Conservation (phyloP, 2,888 invertebrate species). For the Chirona hameri region DNA sequence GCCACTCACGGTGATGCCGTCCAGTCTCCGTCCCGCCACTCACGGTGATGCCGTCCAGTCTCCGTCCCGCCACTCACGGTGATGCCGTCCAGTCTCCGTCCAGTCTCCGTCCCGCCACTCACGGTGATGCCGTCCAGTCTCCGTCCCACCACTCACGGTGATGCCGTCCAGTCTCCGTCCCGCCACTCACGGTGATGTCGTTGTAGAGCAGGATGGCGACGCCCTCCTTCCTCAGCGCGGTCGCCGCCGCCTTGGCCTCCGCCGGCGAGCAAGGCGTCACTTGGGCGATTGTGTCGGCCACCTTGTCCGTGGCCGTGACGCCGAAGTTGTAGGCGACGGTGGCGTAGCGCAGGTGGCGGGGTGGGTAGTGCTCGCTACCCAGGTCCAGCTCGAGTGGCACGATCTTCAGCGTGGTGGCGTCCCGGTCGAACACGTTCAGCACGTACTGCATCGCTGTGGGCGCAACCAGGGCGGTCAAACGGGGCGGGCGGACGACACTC, state of each 20-base stretch:
- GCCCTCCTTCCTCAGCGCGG: neutral
- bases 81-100: too few species aligned
- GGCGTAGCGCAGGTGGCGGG: neutral
- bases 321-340: neutral
- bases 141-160: too few species aligned
- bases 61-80: too few species aligned
- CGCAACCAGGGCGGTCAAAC: neutral
- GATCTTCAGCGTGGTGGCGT: neutral
- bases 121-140: too few species aligned
- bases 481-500: neutral
- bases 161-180: too few species aligned
- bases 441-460: neutral
- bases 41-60: too few species aligned
- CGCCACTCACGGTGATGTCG: neutral
- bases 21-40: too few species aligned
- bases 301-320: neutral
- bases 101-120: too few species aligned
- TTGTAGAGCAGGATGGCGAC: neutral
- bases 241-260: neutral
- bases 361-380: neutral
- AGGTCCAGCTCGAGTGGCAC: conserved; percentile 24
- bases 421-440: neutral
- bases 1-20: too few species aligned
- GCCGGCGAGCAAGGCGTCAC: neutral
- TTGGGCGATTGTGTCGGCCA: neutral